A percentile compares a stretch with the other conserved stretches of the same genome.
Conservation (phyloP, 2,797 vertebrate species). For the Tenualosa ilisha region DNA sequence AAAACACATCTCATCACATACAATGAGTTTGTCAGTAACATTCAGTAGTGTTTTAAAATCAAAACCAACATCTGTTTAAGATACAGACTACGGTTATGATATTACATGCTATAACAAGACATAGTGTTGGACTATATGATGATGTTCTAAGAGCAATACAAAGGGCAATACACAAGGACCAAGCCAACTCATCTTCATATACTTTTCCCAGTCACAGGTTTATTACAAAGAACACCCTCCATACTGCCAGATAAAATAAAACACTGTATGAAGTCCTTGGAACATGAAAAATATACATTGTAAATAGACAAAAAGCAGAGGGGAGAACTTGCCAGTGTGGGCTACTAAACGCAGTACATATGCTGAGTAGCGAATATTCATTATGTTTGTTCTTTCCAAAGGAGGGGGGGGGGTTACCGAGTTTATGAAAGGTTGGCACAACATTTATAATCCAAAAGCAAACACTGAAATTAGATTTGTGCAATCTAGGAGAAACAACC, state of each 20-base stretch:
- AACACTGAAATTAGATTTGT: slow-evolving; percentile 24
- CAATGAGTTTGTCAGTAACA: neutral
- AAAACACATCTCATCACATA: neutral
- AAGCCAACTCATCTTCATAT: neutral
- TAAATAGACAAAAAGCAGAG: neutral
- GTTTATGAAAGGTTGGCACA: slow-evolving; percentile 32
- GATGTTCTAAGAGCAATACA: too few species aligned
- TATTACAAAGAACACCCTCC: neutral
- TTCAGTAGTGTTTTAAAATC: neutral
- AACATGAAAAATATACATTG: neutral
- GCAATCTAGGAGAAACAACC: slow-evolving; percentile 9
- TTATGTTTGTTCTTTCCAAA: slow-evolving; percentile 3
- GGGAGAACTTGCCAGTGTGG: neutral
- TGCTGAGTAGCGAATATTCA: neutral
- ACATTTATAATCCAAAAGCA: slow-evolving; percentile 40
- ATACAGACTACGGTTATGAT: too few species aligned
- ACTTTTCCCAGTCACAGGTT: neutral
- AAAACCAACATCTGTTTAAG: neutral
- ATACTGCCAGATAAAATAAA: neutral
- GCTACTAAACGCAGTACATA: neutral
- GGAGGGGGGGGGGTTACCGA: neutral
- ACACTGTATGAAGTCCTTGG: neutral
- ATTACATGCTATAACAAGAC: neutral
- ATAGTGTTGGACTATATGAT: neutral
- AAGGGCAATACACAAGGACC: neutral